These are phyloP conservation scores for Phacellophora camtschatica DNA, from an alignment of 30 jellyfish, hydroid and myxozoan genomes.

Conservation along the genomic window DNA sequence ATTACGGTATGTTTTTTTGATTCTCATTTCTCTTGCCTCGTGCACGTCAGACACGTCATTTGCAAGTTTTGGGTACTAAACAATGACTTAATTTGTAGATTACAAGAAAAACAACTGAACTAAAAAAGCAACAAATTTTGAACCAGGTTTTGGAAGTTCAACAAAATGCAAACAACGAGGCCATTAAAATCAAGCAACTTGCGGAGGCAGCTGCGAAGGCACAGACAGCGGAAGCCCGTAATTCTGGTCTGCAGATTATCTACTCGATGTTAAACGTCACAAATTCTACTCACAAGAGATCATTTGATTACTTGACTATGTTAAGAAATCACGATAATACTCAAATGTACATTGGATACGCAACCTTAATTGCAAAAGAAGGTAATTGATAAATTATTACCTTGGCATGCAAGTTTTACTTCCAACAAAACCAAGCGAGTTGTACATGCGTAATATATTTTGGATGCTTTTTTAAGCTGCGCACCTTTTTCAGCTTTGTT, in stretches of 20 bases:
- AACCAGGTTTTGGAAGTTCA: slow-evolving; percentile 31
- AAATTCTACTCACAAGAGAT: slow-evolving; percentile 33
- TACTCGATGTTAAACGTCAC: slow-evolving; percentile 37
- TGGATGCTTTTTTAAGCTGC: no score
- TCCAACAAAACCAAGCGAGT: no score
- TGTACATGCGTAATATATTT: no score
- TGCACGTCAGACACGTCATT: no score
- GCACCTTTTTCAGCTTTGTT: no score
- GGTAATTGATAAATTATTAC: neutral
- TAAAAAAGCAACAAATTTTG: neutral
- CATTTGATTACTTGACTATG: slow-evolving; percentile 54
- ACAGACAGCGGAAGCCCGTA: slow-evolving; percentile 39
- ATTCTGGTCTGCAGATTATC: slow-evolving; percentile 60
- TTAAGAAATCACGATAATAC: slow-evolving; percentile 24
- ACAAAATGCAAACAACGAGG: slow-evolving; percentile 43
- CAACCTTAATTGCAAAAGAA: slow-evolving; percentile 56
- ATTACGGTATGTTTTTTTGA: no score
- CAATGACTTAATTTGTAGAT: slow-evolving; percentile 16
- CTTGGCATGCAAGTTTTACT: no score
- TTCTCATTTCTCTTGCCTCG: neutral
- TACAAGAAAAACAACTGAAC: slow-evolving; percentile 62
- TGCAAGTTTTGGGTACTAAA: no score
- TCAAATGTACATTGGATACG: slow-evolving; percentile 40
- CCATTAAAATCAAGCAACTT: slow-evolving; percentile 19
- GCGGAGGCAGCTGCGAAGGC: slow-evolving; percentile 66